phyloP scores from a whole-genome alignment of 2,888 invertebrate species.

The Drosophila anomalata region DNA sequence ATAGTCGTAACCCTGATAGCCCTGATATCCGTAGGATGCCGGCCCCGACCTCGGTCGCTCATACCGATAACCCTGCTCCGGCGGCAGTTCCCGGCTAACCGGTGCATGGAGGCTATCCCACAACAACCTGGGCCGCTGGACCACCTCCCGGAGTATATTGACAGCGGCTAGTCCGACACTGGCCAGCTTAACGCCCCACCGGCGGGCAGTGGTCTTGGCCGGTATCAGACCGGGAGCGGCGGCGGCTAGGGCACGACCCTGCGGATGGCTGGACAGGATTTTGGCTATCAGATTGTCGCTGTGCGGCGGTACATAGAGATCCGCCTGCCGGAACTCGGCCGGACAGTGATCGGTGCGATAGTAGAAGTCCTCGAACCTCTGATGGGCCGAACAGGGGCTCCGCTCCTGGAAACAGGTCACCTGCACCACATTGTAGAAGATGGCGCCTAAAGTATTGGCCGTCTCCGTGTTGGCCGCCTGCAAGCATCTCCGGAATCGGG shows the following conservation, averaged over 20 bases:
- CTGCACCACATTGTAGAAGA: conserved; percentile 90
- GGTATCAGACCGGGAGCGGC: conserved; percentile 35
- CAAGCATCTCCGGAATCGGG: conserved; percentile 88
- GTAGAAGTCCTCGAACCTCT: conserved; percentile 85
- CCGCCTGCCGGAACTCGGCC: conserved; percentile 77
- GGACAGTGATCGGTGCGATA: conserved; percentile 71
- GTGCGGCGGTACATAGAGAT: conserved; percentile 81
- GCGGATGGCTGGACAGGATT: conserved; percentile 68
- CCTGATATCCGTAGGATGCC: conserved; percentile 18
- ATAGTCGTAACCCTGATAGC: conserved; percentile 21
- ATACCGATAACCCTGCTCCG: conserved; percentile 56
- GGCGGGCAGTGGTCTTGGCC: conserved; percentile 65
- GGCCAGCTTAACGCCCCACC: conserved; percentile 81
- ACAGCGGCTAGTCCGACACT: conserved; percentile 82
- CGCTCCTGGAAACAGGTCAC: conserved; percentile 89
- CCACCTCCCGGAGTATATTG: conserved; percentile 81
- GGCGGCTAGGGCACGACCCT: conserved; percentile 58
- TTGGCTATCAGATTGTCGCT: conserved; percentile 78
- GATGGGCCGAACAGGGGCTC: conserved; percentile 87
- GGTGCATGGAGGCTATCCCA: conserved; percentile 73
- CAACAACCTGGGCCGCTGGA: conserved; percentile 68
- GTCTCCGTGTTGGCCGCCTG: conserved; percentile 88
- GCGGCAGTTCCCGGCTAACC: conserved; percentile 66
- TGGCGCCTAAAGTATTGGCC: conserved; percentile 89
- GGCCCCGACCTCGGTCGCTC: conserved; percentile 41